Evolutionary conservation across 2,113 vertebrate genomes (phyloP).

Genomic region (Brachirus orientalis): DNA sequence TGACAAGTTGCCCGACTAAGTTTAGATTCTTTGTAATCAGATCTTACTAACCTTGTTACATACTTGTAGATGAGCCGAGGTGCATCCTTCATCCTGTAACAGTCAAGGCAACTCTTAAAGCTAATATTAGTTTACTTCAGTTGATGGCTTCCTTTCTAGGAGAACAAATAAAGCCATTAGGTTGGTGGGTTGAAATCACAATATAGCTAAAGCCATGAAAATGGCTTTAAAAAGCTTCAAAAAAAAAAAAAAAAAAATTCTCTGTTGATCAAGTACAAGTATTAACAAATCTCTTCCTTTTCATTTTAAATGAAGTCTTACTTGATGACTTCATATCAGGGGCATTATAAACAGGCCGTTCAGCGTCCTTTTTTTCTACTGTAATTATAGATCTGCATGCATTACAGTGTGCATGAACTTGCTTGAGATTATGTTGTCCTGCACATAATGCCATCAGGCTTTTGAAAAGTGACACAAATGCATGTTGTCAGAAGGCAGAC

Average conservation of each 20-base stretch:
- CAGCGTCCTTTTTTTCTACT: too few species aligned
- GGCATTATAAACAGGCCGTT: neutral
- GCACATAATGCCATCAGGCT: conserved; percentile 4
- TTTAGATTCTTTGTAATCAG: conserved; percentile 73
- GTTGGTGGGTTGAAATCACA: neutral
- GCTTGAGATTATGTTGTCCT: neutral
- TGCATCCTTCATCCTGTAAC: conserved; percentile 41
- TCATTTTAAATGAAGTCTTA: too few species aligned
- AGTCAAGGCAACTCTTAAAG: conserved; percentile 32
- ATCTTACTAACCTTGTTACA: conserved; percentile 71
- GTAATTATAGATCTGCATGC: neutral
- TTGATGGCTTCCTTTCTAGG: conserved; percentile 11
- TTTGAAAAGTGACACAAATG: conserved; percentile 20
- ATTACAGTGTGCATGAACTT: neutral
- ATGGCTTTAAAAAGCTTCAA: neutral
- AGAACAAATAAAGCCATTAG: conserved; percentile 5
- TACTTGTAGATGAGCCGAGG: conserved; percentile 50
- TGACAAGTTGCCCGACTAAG: conserved; percentile 74
- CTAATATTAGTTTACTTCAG: conserved; percentile 43
- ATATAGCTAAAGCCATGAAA: neutral
- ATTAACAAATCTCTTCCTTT: neutral
- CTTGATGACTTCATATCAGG: neutral
- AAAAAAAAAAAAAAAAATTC: too few species aligned
- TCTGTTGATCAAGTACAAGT: neutral
- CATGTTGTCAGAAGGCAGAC: conserved; percentile 8